These are phyloP conservation scores for Serinus canaria DNA, from an alignment of 2,113 vertebrate genomes.

Conservation along the genomic window DNA sequence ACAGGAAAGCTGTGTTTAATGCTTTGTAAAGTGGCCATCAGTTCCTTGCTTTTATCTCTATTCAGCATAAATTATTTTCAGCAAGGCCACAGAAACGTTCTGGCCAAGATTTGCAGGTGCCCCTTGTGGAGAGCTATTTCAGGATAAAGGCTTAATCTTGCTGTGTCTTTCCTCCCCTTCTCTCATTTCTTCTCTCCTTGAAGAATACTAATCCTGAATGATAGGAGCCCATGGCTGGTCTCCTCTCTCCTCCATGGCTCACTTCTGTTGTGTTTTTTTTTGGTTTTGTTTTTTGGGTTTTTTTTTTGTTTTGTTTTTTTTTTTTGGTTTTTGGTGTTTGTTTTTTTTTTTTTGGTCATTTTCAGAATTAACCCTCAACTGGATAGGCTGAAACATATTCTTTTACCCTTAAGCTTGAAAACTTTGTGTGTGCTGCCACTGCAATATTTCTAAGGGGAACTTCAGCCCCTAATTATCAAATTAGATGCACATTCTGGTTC, in stretches of 20 bases:
- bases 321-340: neutral
- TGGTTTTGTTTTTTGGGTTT: too few relatives aligned
- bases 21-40: conserved; percentile 54
- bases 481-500: conserved; percentile 63
- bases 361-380: neutral
- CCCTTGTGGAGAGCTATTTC: conserved; percentile 38
- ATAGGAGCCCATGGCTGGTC: neutral
- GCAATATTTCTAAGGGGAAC: conserved; percentile 40
- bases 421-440: neutral
- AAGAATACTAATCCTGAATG: neutral
- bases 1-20: conserved; percentile 61
- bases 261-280: neutral
- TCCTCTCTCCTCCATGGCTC: neutral
- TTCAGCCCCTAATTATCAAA: conserved; percentile 61
- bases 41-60: conserved; percentile 59
- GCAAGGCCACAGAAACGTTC: neutral
- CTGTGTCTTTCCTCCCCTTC: neutral
- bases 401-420: conserved; percentile 14
- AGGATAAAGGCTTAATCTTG: conserved; percentile 34
- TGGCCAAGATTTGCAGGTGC: conserved; percentile 54
- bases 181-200: conserved; percentile 11
- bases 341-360: neutral
- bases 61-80: conserved; percentile 60
- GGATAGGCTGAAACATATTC: neutral
- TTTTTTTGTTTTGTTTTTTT: too few relatives aligned